Conservation (phyloP, 2,797 vertebrate species). For the Mormyrops attenuatus region DNA sequence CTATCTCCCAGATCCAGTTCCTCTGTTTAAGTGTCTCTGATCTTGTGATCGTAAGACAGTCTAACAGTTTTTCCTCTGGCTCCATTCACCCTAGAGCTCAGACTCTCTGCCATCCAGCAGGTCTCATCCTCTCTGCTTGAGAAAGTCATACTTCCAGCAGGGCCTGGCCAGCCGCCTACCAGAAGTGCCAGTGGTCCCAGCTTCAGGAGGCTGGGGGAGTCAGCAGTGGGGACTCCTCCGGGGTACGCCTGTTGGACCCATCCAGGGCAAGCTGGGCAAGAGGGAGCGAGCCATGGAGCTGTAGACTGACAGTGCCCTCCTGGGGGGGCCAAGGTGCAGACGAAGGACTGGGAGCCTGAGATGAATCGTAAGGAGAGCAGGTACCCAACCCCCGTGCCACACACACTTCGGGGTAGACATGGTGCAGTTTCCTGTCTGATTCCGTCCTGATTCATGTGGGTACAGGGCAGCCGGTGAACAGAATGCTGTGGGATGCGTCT, state of each 20-base stretch:
- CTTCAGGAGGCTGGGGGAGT: not conserved
- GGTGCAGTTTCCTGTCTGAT: not conserved
- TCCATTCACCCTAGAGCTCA: constrained; percentile 22
- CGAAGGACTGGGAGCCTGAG: constrained; percentile 44
- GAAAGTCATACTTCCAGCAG: constrained; percentile 36
- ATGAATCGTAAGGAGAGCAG: constrained; percentile 67
- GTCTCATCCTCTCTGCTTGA: constrained; percentile 30
- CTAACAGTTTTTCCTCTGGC: not conserved
- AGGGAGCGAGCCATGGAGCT: constrained; percentile 56
- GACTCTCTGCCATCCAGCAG: constrained; percentile 26
- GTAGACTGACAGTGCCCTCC: constrained; percentile 53
- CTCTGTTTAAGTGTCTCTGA: constrained; percentile 63
- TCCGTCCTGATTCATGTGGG: not conserved
- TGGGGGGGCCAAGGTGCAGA: constrained; percentile 45
- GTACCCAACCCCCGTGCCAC: constrained; percentile 40
- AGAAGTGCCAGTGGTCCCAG: constrained; percentile 22
- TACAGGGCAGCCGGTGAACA: not conserved
- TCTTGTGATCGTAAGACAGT: constrained; percentile 50
- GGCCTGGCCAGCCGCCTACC: not conserved
- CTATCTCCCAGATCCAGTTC: constrained; percentile 69
- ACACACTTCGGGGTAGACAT: not conserved
- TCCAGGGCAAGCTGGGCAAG: constrained; percentile 26
- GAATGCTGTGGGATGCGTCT: not conserved
- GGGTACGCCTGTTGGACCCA: not conserved
- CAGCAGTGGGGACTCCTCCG: not conserved